Base-by-base conservation (phyloP, 2,797 vertebrate genomes). In the Danio tinwini region DNA sequence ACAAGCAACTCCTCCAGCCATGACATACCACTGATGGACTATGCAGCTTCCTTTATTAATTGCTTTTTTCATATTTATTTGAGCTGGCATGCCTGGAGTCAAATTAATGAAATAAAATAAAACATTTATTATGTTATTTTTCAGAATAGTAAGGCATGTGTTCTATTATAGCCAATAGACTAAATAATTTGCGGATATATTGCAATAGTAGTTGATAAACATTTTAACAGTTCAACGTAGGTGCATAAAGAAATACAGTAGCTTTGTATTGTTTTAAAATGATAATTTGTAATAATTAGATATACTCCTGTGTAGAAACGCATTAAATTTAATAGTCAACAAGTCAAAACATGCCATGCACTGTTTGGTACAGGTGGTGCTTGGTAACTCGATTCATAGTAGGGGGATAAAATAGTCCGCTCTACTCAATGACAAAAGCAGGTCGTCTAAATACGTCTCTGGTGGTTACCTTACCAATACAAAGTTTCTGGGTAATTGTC, bases 391-490 rank as follows among this genome's bases (percentile, higher is more conserved):
- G 55, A 50, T 78, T 68, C 63, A 49, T 40, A 19, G 13, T 39
- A 5, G 14, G 12, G 7, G 13, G 9, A 19, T 29, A 50, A n/a
- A 47, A 13, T 1, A 29, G 29, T 16, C 11, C 16, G 14, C 13
- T 71, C 29, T 81, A 10, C 56, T 49, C n/a, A 11, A 5, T 44
- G 53, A 74, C 56, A 70, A 79, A 58, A 59, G 55, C 7, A 6
- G 6, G 10, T 40, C 79, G n/a, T 44, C 29, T 29, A 29, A 29
- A 16, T 16, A 8, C 4, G 12, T 82, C 49, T 82, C 72, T 55
- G 49, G 10, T 12, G 53, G 82, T 85, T 78, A 67, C 81, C 49
- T 85, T 78, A 67, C 81, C 49, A 67, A 83, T 49, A 75, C 80
- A 86, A 78, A n/a, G 64, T 81, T 73, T 68, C 75, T 73, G 63